phyloP scores from a whole-genome alignment of 2,113 vertebrate species.

The Vimba vimba region DNA sequence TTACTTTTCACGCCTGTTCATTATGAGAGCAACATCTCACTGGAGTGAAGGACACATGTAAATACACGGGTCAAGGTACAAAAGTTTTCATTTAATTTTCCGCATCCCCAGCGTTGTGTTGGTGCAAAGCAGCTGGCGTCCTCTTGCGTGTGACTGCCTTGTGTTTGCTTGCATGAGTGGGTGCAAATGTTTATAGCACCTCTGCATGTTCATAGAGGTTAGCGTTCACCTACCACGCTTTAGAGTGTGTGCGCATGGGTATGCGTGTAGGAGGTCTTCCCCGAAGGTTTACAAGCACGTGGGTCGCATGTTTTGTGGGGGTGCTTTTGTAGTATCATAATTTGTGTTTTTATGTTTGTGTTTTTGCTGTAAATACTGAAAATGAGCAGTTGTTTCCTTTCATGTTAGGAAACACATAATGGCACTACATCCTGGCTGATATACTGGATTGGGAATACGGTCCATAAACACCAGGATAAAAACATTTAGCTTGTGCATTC shows the following conservation, averaged over 20 bases:
- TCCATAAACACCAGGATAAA: neutral
- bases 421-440: neutral
- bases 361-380: conserved; percentile 17
- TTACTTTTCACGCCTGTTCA: neutral
- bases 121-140: neutral
- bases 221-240: conserved; percentile 6
- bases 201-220: conserved; percentile 38
- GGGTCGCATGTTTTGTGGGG: conserved; percentile 24
- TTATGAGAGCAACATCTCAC: conserved; percentile 19
- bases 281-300: conserved; percentile 27
- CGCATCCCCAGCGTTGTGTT: neutral
- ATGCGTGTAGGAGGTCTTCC: conserved; percentile 37
- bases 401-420: neutral
- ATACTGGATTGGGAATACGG: neutral
- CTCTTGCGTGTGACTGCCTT: neutral
- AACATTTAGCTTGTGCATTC: neutral
- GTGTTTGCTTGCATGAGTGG: conserved; percentile 38
- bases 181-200: conserved; percentile 30
- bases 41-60: conserved; percentile 54
- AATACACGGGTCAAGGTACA: conserved; percentile 41
- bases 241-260: neutral
- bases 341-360: conserved; percentile 25
- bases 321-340: conserved; percentile 29
- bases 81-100: conserved; percentile 33
- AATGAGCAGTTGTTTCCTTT: neutral